Base-by-base conservation (phyloP, 2,888 invertebrate genomes). In the Latrodectus hesperus region DNA sequence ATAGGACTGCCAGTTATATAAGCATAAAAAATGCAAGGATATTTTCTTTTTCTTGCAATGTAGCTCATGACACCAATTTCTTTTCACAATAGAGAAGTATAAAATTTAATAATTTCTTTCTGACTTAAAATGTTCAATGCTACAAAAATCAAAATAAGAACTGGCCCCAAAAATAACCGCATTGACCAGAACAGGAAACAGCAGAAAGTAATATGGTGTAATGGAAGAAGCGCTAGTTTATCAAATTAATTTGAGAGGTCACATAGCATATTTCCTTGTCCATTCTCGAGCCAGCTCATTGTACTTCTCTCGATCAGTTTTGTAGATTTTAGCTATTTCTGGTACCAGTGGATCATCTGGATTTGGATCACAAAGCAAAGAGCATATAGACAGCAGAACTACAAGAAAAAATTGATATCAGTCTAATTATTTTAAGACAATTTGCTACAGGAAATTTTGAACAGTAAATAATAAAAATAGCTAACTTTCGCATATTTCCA, bases 251-350 rank as follows among this genome's bases (percentile, higher is more conserved):
- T 38, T 72, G 81, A 71, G 72, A 72, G 86, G 86, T 89, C 85
- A 98, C 98, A 98, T 99, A 95, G 99, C 99, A 95, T 99, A 99
- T 95, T 99, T 99, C 95, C 98, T 96, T 94, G 99, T 99, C 99
- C 99, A 99, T 95, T 99, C 99, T 94, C 98, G 96, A 93, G 99
- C 99, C 95, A 98, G 95, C 95, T 98, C 97, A 95, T 98, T 98
- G 95, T 99, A 99, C 95, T 98, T 98, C 95, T 98, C 97, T 94
- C 98, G 96, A 95, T 99, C 99, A 92, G 98, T 98, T 96, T 99
- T 99, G 95, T 99, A 99, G 96, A 99, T 98, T 95, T 99, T 97
- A 94, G 99, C 99, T 94, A 99, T 99, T 95, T 99, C 99, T 93
- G 99, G 99, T 93, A 99, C 99, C 94, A 99, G 95, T 91, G 99